A percentile compares a stretch with the other conserved stretches of the same genome.
Evolutionary conservation across 2,888 invertebrate species (phyloP).

Genomic region (Steromphala cineraria): DNA sequence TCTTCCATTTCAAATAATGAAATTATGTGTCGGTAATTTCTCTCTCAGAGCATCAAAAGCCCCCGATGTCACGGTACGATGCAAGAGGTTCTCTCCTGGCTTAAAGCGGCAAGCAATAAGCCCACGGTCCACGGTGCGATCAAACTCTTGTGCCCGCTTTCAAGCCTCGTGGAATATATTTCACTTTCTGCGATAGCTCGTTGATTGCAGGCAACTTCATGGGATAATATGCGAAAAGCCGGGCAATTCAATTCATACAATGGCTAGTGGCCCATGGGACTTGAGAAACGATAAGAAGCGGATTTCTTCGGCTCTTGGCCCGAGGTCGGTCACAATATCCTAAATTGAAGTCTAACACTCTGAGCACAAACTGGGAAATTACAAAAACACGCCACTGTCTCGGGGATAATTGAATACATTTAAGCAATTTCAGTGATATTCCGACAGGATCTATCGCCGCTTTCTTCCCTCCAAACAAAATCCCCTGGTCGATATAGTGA

Average conservation of each 20-base stretch:
- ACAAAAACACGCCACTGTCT: slow-evolving; percentile 25
- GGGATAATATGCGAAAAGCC: slow-evolving; percentile 25
- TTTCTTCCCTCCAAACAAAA: slow-evolving; percentile 5
- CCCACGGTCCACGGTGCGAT: not conserved
- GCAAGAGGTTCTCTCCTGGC: not conserved
- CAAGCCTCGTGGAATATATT: slow-evolving; percentile 20
- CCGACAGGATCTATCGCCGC: slow-evolving; percentile 21
- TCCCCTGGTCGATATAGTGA: slow-evolving; percentile 6
- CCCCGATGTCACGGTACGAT: slow-evolving; percentile 22
- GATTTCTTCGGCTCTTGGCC: slow-evolving; percentile 19
- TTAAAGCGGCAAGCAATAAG: slow-evolving; percentile 1
- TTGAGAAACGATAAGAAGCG: slow-evolving; percentile 8
- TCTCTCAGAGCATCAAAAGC: slow-evolving; percentile 17
- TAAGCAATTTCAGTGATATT: slow-evolving; percentile 24
- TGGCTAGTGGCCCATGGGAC: slow-evolving; percentile 19
- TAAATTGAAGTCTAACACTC: slow-evolving; percentile 31
- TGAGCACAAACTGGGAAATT: slow-evolving; percentile 21
- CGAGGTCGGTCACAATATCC: slow-evolving; percentile 25
- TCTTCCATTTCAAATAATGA: slow-evolving; percentile 36
- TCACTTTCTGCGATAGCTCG: slow-evolving; percentile 16
- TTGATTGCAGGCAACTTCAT: not conserved
- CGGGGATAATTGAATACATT: slow-evolving; percentile 31
- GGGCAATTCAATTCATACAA: slow-evolving; percentile 28
- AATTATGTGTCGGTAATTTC: slow-evolving; percentile 35
- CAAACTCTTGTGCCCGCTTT: not conserved